Conservation (phyloP, 2,888 invertebrate genomes). For the Phorcus lineatus region DNA sequence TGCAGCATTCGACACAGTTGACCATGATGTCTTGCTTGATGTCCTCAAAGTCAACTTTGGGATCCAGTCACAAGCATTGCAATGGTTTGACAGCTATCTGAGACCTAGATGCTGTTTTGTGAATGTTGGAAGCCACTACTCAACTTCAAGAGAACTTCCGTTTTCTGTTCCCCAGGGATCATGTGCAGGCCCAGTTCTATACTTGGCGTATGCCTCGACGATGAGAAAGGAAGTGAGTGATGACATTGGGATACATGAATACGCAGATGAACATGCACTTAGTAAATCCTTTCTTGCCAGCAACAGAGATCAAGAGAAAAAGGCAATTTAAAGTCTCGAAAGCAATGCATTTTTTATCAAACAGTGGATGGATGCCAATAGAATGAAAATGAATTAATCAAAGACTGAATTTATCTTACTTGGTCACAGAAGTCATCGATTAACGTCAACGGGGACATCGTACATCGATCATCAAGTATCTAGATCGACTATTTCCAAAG, state of each 20-base stretch:
- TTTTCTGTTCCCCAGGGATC: neutral
- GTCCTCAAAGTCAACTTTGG: conserved; percentile 11
- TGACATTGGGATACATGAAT: too few species aligned
- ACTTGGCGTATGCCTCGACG: neutral
- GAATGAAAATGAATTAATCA: too few species aligned
- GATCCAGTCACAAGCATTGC: neutral
- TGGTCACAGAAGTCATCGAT: too few species aligned
- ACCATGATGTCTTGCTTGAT: conserved; percentile 1
- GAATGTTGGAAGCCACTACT: neutral
- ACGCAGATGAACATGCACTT: conserved; percentile 7
- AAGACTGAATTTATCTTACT: too few species aligned
- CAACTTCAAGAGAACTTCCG: neutral
- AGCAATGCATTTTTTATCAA: too few species aligned
- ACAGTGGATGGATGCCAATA: neutral
- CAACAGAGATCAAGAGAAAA: neutral
- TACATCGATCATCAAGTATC: too few species aligned
- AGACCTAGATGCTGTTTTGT: neutral
- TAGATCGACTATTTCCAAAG: too few species aligned
- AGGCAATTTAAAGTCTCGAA: neutral
- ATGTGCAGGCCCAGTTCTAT: neutral
- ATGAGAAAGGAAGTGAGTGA: neutral
- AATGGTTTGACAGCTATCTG: neutral
- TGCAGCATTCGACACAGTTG: too few species aligned
- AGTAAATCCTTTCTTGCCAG: neutral
- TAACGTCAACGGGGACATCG: too few species aligned